These are phyloP conservation scores for Zenarchopterus dispar DNA, from an alignment of 2,797 vertebrate species.

Conservation along the genomic window DNA sequence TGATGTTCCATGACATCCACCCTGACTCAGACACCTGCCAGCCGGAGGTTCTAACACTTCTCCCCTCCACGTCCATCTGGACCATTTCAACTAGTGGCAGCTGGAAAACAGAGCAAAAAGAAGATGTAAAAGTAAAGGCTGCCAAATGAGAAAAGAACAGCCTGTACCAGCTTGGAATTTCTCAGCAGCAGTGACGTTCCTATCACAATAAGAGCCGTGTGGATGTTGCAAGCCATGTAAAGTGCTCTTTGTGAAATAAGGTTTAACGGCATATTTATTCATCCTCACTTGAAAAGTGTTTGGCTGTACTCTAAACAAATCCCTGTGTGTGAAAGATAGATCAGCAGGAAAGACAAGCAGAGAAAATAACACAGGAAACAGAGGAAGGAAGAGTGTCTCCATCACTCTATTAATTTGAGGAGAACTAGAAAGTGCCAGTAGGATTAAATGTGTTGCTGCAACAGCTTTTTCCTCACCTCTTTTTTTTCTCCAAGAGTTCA, in stretches of 20 bases:
- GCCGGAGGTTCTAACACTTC: constrained; percentile 58
- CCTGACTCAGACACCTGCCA: constrained; percentile 76
- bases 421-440: constrained; percentile 79
- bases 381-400: constrained; percentile 69
- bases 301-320: constrained; percentile 54
- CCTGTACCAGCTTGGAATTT: constrained; percentile 11
- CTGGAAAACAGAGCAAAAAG: constrained; percentile 49
- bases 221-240: constrained; percentile 39
- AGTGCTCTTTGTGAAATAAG: constrained; percentile 36
- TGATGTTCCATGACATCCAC: constrained; percentile 82
- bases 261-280: constrained; percentile 46
- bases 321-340: constrained; percentile 62
- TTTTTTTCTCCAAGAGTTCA: constrained; percentile 74
- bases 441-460: constrained; percentile 84
- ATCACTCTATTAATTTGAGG: constrained; percentile 82
- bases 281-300: constrained; percentile 30
- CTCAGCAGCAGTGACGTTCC: constrained; percentile 15
- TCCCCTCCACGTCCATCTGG: constrained; percentile 73
- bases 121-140: constrained; percentile 36
- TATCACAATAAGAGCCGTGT: constrained; percentile 11
- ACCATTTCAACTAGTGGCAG: constrained; percentile 43
- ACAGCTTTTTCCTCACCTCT: constrained; percentile 45
- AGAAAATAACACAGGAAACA: constrained; percentile 57
- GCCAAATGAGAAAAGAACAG: constrained; percentile 37
- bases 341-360: constrained; percentile 59